Evolutionary conservation across 1,140 invertebrate species (phyloP), one percentile per base, ranked within the genome.

Genomic region (Drosophila orosa): DNA sequence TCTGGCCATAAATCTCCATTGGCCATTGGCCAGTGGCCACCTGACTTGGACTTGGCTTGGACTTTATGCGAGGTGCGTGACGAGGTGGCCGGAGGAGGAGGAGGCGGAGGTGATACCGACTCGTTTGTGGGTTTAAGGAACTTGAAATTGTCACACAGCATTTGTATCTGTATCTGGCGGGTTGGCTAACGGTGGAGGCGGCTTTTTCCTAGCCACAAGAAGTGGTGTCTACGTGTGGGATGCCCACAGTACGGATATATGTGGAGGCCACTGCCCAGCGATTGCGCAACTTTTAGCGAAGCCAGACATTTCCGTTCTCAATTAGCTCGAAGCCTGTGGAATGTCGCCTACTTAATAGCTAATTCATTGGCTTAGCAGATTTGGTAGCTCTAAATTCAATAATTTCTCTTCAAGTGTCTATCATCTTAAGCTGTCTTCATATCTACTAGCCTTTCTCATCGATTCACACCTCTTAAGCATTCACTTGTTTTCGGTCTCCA

Each of bases 251-350:
- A 45, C 47, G 33, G 42, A 35, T 40, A 35, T 47, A 39, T 57
- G 39, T 31, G 31, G 33, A 9, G 17, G 19, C 24, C 39, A 42
- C 57, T 45, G 82, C 68, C 76, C 76, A 84, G 65, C 37, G 47
- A 74, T 81, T 79, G 81, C 75, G 69, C 71, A 90, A 90, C 72
- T 24, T 24, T 22, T 31, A 50, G 55, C 39, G 60, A 58, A 52
- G 62, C 76, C 57, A 57, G 68, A 76, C 78, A 84, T 90, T 90
- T 90, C 89, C 89, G 89, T 90, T 90, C 89, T 78, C 75, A 85
- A 87, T 90, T 79, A 75, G 63, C 27, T 17, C 24, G 13, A 19
- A 10, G 37, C 8, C 17, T 3, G 13, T 24, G 73, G 66, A 61
- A 60, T 57, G 48, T 56, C 19, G 68, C 40, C 57, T 52, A 33